Percentiles rank a stretch among this genome's conserved stretches.
Evolutionary conservation across 2,797 vertebrate genomes (phyloP).

Genomic region (Schizothorax lantsangensis): DNA sequence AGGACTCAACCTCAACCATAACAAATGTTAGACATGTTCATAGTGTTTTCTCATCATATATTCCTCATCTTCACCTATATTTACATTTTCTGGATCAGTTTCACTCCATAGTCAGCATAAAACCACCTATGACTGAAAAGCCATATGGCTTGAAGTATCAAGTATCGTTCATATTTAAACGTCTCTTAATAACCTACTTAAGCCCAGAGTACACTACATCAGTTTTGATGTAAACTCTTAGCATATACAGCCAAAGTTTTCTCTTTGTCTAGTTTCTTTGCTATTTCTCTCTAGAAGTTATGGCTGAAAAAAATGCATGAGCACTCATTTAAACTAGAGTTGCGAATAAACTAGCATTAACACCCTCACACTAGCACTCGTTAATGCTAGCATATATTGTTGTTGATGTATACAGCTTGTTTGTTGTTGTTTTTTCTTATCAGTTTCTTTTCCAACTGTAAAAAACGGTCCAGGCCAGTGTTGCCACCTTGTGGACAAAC

Average conservation of each 20-base stretch:
- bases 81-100: background rate
- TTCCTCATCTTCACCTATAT: background rate
- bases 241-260: too few relatives aligned
- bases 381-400: background rate
- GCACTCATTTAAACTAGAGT: background rate
- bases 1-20: background rate
- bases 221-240: background rate
- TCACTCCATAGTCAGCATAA: background rate
- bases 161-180: background rate
- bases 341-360: background rate
- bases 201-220: background rate
- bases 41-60: background rate
- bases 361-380: background rate
- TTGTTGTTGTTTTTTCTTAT: too few relatives aligned
- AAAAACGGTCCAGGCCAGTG: too few relatives aligned
- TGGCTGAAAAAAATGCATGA: too few relatives aligned
- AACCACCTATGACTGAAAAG: background rate
- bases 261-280: background rate
- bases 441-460: too few relatives aligned
- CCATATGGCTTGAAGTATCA: background rate
- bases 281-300: background rate
- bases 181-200: background rate
- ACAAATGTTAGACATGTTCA: background rate
- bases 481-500: too few relatives aligned
- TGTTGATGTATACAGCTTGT: too few relatives aligned